phyloP scores from a whole-genome alignment of 92 coral and sea anemone species.

The Metridium senile region DNA sequence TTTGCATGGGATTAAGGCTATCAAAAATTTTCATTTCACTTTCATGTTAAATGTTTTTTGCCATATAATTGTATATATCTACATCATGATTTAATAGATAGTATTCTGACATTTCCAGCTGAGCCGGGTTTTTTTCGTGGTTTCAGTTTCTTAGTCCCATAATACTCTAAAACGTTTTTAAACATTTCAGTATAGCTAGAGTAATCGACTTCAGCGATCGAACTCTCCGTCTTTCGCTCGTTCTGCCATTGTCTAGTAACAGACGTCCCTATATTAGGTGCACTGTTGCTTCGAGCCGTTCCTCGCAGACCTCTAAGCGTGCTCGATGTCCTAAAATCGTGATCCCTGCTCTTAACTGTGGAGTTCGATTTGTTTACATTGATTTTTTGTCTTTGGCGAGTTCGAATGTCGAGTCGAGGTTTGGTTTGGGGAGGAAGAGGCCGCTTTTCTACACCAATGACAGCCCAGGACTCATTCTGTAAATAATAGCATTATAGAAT shows the following conservation, averaged over 20 bases:
- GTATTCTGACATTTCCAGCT: conserved; percentile 31
- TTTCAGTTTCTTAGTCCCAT: conserved; percentile 70
- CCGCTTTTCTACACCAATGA: conserved; percentile 38
- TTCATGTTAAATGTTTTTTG: no score
- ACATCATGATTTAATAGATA: conserved; percentile 53
- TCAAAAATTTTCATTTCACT: no score
- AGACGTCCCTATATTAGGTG: conserved; percentile 14
- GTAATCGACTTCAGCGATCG: conserved; percentile 50
- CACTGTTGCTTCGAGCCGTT: conserved; percentile 27
- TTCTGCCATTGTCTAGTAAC: conserved; percentile 4
- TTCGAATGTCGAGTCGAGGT: not conserved
- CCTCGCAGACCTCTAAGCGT: conserved; percentile 1
- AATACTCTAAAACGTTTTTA: conserved; percentile 82
- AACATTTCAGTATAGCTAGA: conserved; percentile 89
- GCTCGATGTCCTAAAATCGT: conserved; percentile 41
- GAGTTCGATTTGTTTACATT: conserved; percentile 52
- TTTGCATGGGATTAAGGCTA: no score
- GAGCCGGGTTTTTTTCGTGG: conserved; percentile 49
- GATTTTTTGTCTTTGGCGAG: not conserved
- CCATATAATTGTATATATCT: no score
- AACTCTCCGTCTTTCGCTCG: conserved; percentile 17
- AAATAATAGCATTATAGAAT: not conserved
- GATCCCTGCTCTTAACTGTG: conserved; percentile 54
- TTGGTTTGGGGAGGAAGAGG: conserved; percentile 28
- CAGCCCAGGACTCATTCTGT: conserved; percentile 29